Conservation (phyloP, 2,113 vertebrate species). For the Galbula dea region DNA sequence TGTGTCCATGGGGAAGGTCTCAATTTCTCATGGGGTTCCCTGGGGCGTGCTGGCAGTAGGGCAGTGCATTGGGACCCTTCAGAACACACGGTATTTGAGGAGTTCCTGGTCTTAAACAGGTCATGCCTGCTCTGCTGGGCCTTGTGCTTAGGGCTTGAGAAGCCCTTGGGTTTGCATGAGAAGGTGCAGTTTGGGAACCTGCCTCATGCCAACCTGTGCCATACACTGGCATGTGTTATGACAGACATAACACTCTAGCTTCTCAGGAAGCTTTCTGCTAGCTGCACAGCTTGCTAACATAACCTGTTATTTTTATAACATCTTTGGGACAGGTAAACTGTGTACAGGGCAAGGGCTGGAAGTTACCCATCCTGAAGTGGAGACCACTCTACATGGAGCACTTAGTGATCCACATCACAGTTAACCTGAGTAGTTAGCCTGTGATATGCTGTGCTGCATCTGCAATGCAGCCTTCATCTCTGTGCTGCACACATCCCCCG, state of each 20-base stretch:
- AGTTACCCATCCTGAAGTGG: background rate
- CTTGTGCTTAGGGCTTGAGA: background rate
- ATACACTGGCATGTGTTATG: accelerated
- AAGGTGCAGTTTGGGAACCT: background rate
- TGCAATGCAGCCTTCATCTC: background rate
- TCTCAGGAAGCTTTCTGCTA: background rate
- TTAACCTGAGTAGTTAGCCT: background rate
- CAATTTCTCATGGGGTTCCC: background rate
- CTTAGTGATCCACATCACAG: background rate
- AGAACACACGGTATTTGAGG: accelerated
- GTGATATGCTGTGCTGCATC: background rate
- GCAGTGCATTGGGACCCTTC: background rate
- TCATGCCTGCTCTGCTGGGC: background rate
- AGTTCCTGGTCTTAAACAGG: background rate
- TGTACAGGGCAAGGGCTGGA: background rate
- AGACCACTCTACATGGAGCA: too few species aligned
- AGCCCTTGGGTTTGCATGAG: accelerated
- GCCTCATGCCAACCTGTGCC: too few species aligned
- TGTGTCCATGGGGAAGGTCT: background rate
- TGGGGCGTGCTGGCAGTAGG: background rate
- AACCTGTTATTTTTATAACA: too few species aligned
- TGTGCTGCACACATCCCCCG: background rate
- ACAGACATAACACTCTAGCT: background rate
- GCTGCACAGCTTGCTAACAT: background rate
- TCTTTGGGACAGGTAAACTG: background rate